Conservation (phyloP, 2,113 vertebrate genomes). For the Tyto alba region DNA sequence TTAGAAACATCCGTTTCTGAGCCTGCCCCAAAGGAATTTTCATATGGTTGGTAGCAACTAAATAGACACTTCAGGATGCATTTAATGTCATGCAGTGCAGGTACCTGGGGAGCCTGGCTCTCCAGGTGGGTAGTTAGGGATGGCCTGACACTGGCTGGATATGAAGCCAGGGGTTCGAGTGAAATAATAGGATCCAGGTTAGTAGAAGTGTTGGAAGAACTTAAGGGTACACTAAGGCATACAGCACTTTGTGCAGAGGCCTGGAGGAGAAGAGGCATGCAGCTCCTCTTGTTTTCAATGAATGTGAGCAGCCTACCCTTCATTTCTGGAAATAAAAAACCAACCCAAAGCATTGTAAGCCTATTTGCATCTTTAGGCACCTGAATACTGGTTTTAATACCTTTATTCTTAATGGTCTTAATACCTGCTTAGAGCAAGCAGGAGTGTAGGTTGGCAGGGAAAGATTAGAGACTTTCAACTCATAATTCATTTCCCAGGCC, state of each 20-base stretch:
- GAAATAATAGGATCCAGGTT: not conserved
- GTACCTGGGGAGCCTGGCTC: not conserved
- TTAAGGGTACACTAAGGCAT: fast-evolving
- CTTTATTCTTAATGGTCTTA: not conserved
- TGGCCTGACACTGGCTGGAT: not conserved
- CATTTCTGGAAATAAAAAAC: not conserved
- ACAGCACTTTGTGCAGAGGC: not conserved
- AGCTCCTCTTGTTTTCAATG: not conserved
- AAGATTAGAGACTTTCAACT: not conserved
- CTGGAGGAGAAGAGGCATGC: not conserved
- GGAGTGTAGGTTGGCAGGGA: not conserved
- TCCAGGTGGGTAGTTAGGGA: too few relatives aligned
- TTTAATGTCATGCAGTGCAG: not conserved
- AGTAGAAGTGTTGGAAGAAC: not conserved
- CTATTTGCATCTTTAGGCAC: not conserved
- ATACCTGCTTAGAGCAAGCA: not conserved
- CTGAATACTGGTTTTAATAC: not conserved
- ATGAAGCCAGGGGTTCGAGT: fast-evolving
- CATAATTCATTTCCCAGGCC: not conserved
- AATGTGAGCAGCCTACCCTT: not conserved
- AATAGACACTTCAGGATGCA: not conserved
- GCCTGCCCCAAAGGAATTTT: not conserved
- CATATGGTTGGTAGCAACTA: not conserved
- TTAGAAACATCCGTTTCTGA: not conserved
- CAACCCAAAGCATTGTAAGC: not conserved